Conservation (phyloP, 2,113 vertebrate genomes). For the Osmerus eperlanus region DNA sequence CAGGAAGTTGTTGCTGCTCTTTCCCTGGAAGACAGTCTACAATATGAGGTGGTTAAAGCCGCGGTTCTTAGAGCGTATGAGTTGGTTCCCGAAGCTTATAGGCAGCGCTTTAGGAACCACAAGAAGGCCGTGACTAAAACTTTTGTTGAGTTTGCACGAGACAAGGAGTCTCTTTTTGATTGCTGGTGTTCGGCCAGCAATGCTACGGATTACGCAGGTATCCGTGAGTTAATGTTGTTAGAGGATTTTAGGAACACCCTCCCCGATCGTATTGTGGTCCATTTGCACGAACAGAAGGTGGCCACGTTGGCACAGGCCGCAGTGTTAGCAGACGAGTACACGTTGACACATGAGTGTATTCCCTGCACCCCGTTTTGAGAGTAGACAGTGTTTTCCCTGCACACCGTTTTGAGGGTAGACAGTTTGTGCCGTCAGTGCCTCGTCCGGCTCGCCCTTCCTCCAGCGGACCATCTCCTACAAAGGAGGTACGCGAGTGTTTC, state of each 20-base stretch:
- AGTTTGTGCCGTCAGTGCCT: no score
- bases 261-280: background rate
- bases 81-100: constrained; percentile 1
- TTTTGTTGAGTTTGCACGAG: no score
- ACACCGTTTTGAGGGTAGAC: no score
- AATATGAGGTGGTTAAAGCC: background rate
- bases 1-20: background rate
- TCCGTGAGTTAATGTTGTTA: background rate
- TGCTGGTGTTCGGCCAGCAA: no score
- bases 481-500: no score
- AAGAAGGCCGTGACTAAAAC: background rate
- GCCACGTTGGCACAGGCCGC: background rate
- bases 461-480: no score
- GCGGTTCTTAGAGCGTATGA: background rate
- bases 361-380: no score
- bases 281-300: background rate
- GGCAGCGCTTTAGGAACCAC: background rate
- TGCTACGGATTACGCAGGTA: no score
- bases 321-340: background rate
- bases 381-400: no score
- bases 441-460: no score
- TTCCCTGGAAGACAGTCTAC: constrained; percentile 3
- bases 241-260: background rate
- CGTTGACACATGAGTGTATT: no score
- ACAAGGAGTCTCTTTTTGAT: no score